phyloP scores from a whole-genome alignment of 53 echinoderm and acorn worm species.

The Actinopyga echinites region DNA sequence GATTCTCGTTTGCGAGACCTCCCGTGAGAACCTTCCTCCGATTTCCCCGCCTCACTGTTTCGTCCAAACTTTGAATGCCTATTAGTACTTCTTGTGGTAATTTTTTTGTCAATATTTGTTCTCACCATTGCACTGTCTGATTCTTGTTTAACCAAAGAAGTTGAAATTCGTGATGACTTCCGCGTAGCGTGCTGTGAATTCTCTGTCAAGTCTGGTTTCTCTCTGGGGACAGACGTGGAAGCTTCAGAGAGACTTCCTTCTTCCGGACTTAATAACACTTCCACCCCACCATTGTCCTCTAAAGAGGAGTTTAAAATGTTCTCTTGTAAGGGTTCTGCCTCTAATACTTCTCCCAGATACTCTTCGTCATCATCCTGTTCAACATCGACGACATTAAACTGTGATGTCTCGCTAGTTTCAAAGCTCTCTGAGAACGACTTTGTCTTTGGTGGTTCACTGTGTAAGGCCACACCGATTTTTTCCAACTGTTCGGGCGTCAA shows the following conservation, averaged over 20 bases:
- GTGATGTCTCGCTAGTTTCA: slow-evolving; percentile 27
- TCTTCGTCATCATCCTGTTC: slow-evolving; percentile 29
- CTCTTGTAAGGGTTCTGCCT: slow-evolving; percentile 15
- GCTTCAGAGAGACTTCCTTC: background rate
- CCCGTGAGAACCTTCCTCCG: background rate
- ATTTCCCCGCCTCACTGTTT: background rate
- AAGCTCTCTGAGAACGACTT: slow-evolving; percentile 16
- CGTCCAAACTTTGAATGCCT: background rate
- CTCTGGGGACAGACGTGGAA: no score
- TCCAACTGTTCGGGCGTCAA: slow-evolving; percentile 74
- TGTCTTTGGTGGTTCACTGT: slow-evolving; percentile 12
- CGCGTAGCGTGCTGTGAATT: background rate
- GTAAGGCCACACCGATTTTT: slow-evolving; percentile 64
- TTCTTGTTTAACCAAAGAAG: background rate
- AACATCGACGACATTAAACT: slow-evolving; percentile 26
- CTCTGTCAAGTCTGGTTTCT: background rate
- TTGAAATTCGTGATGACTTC: background rate
- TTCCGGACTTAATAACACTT: slow-evolving; percentile 41
- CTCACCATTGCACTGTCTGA: slow-evolving; percentile 41
- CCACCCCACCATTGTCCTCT: slow-evolving; percentile 33
- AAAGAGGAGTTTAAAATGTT: slow-evolving; percentile 28
- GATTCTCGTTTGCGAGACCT: background rate
- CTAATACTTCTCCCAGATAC: slow-evolving; percentile 35
- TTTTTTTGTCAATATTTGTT: slow-evolving; percentile 35
- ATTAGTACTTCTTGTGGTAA: background rate